Percentiles rank a stretch among this genome's conserved stretches.
Evolutionary conservation across 2,888 invertebrate genomes (phyloP).

Genomic region (Arrhopalites spinosus): DNA sequence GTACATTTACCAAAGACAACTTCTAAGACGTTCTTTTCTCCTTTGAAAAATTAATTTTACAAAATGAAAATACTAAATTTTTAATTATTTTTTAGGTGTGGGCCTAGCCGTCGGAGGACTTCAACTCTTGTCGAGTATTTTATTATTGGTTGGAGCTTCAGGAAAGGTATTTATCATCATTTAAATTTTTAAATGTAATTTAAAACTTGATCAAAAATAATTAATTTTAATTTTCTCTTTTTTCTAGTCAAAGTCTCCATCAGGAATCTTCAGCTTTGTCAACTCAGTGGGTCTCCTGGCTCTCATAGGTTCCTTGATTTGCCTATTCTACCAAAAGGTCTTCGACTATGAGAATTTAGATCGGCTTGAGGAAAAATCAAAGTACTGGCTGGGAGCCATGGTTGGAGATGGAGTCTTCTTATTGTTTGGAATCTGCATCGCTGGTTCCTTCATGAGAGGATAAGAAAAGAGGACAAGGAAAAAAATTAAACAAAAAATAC

Average conservation of each 20-base stretch:
- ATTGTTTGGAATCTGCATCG: conserved; percentile 25
- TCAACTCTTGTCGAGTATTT: conserved; percentile 42
- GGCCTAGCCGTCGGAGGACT: conserved; percentile 48
- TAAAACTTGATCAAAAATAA: background rate
- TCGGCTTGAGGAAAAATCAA: conserved; percentile 23
- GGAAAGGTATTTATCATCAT: conserved; percentile 40
- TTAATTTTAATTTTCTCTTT: conserved; percentile 11
- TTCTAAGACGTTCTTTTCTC: too few relatives aligned
- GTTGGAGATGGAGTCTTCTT: conserved; percentile 47
- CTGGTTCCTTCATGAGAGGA: conserved; percentile 16
- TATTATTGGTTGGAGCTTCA: conserved; percentile 20
- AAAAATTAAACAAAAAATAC: background rate
- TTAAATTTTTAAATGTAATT: background rate
- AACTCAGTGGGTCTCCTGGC: conserved; percentile 48
- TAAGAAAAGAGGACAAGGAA: background rate
- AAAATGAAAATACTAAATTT: background rate
- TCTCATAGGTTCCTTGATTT: conserved; percentile 41
- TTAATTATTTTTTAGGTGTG: conserved; percentile 40
- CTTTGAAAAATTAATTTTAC: too few relatives aligned
- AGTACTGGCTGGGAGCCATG: conserved; percentile 40
- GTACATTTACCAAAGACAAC: background rate
- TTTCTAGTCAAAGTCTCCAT: conserved; percentile 46
- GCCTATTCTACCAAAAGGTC: conserved; percentile 38
- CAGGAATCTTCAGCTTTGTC: conserved; percentile 46
- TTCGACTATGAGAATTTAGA: conserved; percentile 26